A percentile compares a stretch with the other conserved stretches of the same genome.
Evolutionary conservation across 2,113 vertebrate genomes (phyloP).

Genomic region (Pseudolaguvia tuberculata): DNA sequence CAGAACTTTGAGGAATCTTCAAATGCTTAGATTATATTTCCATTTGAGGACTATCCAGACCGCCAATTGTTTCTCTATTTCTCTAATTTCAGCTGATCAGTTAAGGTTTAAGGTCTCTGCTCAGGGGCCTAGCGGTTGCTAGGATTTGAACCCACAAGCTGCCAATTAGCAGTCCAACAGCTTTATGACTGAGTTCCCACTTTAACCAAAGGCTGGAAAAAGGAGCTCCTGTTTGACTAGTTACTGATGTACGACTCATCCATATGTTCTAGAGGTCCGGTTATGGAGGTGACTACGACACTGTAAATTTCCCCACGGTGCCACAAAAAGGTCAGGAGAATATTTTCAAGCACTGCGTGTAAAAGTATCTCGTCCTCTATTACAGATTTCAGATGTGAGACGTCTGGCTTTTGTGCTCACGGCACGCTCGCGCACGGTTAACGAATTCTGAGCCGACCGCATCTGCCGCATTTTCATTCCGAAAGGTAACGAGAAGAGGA

Average conservation of each 20-base stretch:
- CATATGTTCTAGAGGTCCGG: too few relatives aligned
- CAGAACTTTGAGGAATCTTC: too few relatives aligned
- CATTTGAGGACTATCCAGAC: too few relatives aligned
- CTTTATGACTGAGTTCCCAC: too few relatives aligned
- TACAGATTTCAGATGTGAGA: neutral
- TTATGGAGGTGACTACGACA: neutral
- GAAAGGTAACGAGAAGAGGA: constrained; percentile 47
- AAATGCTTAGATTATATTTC: too few relatives aligned
- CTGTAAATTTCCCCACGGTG: too few relatives aligned
- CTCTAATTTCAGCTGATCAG: too few relatives aligned
- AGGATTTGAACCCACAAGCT: too few relatives aligned
- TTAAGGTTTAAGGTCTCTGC: too few relatives aligned
- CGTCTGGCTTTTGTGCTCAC: constrained; percentile 10
- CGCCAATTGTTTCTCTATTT: too few relatives aligned
- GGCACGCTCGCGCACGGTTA: neutral
- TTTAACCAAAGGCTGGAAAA: neutral
- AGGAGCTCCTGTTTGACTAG: neutral
- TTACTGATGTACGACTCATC: neutral
- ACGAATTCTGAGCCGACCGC: constrained; percentile 28
- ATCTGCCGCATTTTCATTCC: constrained; percentile 41
- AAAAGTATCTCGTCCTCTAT: neutral
- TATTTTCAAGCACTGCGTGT: neutral
- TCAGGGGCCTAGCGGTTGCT: too few relatives aligned
- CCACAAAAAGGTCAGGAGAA: neutral
- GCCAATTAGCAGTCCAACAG: too few relatives aligned